These are phyloP conservation scores for Ceyx margarethae DNA, from an alignment of 2,113 vertebrate species.

Conservation along the genomic window DNA sequence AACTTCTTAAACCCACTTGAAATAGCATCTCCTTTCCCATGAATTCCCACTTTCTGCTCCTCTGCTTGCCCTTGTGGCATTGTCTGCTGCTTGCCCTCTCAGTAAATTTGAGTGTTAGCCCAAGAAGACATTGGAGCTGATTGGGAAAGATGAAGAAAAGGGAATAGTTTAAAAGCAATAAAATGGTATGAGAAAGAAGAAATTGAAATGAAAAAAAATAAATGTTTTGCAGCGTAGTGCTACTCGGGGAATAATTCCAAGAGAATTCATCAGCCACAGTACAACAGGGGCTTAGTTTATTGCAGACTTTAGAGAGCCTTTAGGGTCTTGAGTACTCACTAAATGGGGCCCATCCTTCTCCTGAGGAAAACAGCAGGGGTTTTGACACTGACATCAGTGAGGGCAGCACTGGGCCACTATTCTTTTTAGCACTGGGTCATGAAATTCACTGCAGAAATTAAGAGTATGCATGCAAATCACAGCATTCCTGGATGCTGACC, in stretches of 20 bases:
- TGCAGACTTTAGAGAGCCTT: constrained; percentile 3
- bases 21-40: not conserved
- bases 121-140: not conserved
- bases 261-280: constrained; percentile 13
- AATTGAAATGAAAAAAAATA: not conserved
- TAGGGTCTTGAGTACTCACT: not conserved
- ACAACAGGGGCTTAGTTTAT: not conserved
- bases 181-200: constrained; percentile 29
- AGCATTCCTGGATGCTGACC: not conserved
- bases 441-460: not conserved
- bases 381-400: not conserved
- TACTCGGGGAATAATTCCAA: constrained; percentile 31
- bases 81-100: not conserved
- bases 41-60: not conserved
- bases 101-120: not conserved
- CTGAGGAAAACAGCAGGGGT: not conserved
- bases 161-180: constrained; percentile 31
- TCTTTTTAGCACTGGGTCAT: not conserved
- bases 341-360: not conserved
- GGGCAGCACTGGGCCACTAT: not conserved
- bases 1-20: not conserved
- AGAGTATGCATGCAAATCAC: not conserved
- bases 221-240: not conserved
- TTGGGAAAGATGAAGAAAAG: constrained; percentile 22
- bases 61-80: not conserved